These are phyloP conservation scores for Heliconius hermathena DNA, from an alignment of 1,140 invertebrate genomes.

Conservation along the genomic window DNA sequence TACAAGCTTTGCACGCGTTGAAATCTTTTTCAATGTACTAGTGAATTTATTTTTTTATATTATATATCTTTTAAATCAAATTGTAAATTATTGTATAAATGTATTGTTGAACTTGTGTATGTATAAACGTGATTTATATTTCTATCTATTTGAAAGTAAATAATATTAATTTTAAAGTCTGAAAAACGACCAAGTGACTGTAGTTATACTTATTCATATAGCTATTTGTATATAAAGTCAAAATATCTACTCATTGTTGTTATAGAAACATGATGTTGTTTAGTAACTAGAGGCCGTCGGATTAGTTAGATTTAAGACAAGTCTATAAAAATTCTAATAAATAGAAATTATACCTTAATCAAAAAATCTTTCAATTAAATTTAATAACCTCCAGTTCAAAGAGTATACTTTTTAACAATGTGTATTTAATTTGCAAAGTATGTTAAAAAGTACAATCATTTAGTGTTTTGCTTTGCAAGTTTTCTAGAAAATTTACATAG, in stretches of 20 bases:
- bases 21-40: slow-evolving; percentile 22
- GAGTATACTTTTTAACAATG: too few species aligned
- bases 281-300: slow-evolving; percentile 62
- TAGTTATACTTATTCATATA: slow-evolving; percentile 38
- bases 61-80: neutral
- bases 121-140: slow-evolving; percentile 29
- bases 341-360: slow-evolving; percentile 59
- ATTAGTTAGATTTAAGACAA: slow-evolving; percentile 56
- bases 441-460: too few species aligned
- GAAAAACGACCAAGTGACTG: slow-evolving; percentile 47
- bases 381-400: neutral
- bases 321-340: slow-evolving; percentile 69
- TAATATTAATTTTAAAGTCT: slow-evolving; percentile 44
- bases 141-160: slow-evolving; percentile 35
- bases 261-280: slow-evolving; percentile 71
- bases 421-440: too few species aligned
- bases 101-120: slow-evolving; percentile 34
- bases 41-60: neutral
- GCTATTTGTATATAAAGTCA: slow-evolving; percentile 66
- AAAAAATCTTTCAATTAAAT: slow-evolving; percentile 4
- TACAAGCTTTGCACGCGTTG: slow-evolving; percentile 22
- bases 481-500: too few species aligned
- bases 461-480: too few species aligned
- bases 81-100: slow-evolving; percentile 55
- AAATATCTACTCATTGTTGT: slow-evolving; percentile 64